Evolutionary conservation across 2,888 invertebrate species (phyloP).

Genomic region (Meliscaeva auricollis): DNA sequence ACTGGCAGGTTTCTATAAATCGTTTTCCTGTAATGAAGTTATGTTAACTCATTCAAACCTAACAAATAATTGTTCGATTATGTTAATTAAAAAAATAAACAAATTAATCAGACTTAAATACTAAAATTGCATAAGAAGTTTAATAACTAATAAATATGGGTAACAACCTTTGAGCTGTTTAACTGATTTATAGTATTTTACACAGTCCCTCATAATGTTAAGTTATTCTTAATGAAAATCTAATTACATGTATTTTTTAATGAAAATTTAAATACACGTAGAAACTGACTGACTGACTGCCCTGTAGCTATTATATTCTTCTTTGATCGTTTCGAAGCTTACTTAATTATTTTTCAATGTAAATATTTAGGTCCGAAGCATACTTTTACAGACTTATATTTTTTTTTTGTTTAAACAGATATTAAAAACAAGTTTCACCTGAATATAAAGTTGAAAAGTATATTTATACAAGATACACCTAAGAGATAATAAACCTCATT

Average conservation of each 20-base stretch:
- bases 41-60: conserved; percentile 8
- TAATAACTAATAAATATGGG: not conserved
- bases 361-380: conserved; percentile 2
- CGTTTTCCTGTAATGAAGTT: not conserved
- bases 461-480: conserved; percentile 1
- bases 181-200: not conserved
- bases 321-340: not conserved
- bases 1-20: not conserved
- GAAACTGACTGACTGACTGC: too few relatives aligned
- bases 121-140: not conserved
- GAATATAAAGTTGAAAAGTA: conserved; percentile 28
- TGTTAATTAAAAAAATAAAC: not conserved
- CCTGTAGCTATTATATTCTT: not conserved
- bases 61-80: conserved; percentile 22
- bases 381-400: too few relatives aligned
- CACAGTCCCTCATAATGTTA: not conserved
- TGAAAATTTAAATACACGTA: conserved; percentile 2
- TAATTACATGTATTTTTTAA: not conserved
- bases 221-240: conserved; percentile 12
- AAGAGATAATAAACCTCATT: not conserved
- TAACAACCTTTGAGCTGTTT: not conserved
- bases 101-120: conserved; percentile 31
- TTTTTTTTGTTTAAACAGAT: not conserved
- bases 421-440: conserved; percentile 2
- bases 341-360: conserved; percentile 12